A percentile compares a stretch with the other conserved stretches of the same genome.
These are phyloP conservation scores for Leucoraja ocellata DNA, from an alignment of 2,797 vertebrate genomes.

Conservation along the genomic window DNA sequence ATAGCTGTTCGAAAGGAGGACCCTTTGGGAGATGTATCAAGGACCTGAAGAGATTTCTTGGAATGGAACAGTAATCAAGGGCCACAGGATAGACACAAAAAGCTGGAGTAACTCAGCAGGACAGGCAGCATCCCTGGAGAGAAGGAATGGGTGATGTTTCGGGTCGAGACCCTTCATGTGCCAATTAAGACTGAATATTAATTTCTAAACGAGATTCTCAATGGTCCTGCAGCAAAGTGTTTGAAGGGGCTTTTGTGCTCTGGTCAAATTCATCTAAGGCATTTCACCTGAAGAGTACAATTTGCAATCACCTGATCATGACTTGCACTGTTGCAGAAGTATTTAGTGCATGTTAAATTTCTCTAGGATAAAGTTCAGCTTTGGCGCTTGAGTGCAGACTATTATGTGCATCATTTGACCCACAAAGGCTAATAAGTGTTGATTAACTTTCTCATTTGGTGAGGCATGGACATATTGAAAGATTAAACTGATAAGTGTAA, in stretches of 20 bases:
- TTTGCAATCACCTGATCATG: neutral
- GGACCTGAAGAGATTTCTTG: neutral
- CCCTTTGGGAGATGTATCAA: neutral
- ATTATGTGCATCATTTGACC: neutral
- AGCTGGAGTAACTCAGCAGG: no score
- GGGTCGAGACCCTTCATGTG: no score
- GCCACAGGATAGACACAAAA: neutral
- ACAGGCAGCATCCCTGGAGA: no score
- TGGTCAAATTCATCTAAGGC: neutral
- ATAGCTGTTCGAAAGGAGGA: neutral
- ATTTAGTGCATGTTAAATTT: neutral
- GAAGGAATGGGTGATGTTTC: no score
- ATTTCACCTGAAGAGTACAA: neutral
- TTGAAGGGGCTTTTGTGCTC: neutral
- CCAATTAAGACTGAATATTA: neutral
- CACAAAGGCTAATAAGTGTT: neutral
- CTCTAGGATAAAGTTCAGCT: neutral
- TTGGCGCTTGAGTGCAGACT: neutral
- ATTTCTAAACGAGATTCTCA: neutral
- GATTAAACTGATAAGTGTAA: neutral
- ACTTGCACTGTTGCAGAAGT: neutral
- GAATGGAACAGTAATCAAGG: neutral
- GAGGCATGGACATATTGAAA: neutral
- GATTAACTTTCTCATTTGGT: neutral
- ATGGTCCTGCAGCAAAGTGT: neutral